phyloP scores from a whole-genome alignment of 2,888 invertebrate genomes.

The Trichogramma dendrolimi region DNA sequence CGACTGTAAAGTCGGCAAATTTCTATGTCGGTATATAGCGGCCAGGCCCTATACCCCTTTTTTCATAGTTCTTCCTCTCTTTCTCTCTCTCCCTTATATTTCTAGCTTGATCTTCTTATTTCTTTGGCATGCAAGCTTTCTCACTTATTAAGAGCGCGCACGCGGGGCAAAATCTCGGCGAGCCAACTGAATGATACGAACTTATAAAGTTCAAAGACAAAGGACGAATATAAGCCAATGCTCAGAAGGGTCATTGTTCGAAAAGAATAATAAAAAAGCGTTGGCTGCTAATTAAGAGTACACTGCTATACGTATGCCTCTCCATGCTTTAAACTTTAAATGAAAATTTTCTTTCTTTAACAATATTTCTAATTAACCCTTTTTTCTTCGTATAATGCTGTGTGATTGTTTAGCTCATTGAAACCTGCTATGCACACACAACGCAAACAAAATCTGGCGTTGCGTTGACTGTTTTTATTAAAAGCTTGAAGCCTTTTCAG shows the following conservation, averaged over 20 bases:
- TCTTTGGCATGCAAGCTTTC: background rate
- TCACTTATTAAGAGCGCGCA: slow-evolving; percentile 9
- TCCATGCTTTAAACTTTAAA: too few species aligned
- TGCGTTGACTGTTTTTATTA: too few species aligned
- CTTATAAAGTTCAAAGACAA: slow-evolving; percentile 8
- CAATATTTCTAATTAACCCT: too few species aligned
- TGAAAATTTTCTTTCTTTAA: too few species aligned
- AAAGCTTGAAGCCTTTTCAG: too few species aligned
- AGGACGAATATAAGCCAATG: slow-evolving; percentile 9
- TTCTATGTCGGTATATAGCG: slow-evolving; percentile 9
- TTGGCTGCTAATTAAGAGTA: slow-evolving; percentile 15
- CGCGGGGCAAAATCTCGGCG: too few species aligned
- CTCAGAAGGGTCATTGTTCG: background rate
- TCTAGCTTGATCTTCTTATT: background rate
- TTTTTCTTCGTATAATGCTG: too few species aligned
- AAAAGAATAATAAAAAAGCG: slow-evolving; percentile 11
- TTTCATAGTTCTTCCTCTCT: background rate
- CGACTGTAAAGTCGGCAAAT: slow-evolving; percentile 2
- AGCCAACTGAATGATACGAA: background rate
- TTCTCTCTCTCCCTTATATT: background rate
- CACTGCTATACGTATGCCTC: too few species aligned
- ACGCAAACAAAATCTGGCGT: too few species aligned
- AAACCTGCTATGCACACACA: too few species aligned
- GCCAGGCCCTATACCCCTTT: background rate
- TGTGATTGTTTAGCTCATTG: too few species aligned